phyloP scores from a whole-genome alignment of 1,140 invertebrate genomes.

The Bombus huntii region DNA sequence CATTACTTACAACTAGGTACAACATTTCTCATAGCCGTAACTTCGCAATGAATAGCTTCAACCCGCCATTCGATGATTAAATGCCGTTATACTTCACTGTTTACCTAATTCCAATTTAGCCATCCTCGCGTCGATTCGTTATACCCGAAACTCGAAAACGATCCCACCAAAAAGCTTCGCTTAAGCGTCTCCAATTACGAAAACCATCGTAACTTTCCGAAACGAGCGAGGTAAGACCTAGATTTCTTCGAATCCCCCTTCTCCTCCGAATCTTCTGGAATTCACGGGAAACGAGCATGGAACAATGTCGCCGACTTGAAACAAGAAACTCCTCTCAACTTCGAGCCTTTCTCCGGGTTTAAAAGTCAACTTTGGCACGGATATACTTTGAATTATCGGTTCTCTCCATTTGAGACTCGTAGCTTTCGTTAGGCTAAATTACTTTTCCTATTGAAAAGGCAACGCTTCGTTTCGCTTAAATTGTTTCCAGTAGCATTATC shows the following conservation, averaged over 20 bases:
- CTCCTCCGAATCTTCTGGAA: too few relatives aligned
- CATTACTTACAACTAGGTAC: not conserved
- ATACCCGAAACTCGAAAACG: not conserved
- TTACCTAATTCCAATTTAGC: not conserved
- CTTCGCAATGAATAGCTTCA: not conserved
- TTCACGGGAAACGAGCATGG: not conserved
- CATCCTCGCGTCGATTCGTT: not conserved
- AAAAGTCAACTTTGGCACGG: not conserved
- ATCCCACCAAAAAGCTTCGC: too few relatives aligned
- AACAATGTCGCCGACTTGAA: not conserved
- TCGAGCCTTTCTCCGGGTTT: too few relatives aligned
- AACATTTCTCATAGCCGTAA: too few relatives aligned
- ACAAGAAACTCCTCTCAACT: not conserved
- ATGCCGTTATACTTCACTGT: not conserved
- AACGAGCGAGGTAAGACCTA: not conserved
- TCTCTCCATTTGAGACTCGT: too few relatives aligned
- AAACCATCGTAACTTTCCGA: not conserved
- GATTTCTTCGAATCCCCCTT: not conserved
- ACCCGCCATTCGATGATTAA: not conserved
- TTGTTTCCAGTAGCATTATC: too few relatives aligned
- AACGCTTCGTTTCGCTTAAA: too few relatives aligned
- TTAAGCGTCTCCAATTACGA: not conserved
- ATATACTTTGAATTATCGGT: not conserved
- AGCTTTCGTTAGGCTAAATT: not conserved
- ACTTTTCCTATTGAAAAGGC: not conserved